Conservation (phyloP, 2,888 invertebrate species). For the Diloba caeruleocephala region DNA sequence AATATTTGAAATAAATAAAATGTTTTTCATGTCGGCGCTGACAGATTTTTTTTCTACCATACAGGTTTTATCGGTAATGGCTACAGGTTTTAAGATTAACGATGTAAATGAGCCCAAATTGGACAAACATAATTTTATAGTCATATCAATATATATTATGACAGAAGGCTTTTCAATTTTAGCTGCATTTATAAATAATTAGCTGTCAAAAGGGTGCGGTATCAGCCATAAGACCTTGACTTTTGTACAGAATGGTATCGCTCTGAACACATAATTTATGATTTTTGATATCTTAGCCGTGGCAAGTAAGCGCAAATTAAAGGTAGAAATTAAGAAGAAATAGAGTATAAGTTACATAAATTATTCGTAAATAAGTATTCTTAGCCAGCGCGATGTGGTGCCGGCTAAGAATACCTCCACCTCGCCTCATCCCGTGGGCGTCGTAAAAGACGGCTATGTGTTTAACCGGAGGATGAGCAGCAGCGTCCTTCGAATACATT, state of each 20-base stretch:
- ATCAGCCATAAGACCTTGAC: conserved; percentile 1
- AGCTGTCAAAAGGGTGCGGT: conserved; percentile 3
- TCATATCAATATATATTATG: background rate
- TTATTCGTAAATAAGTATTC: no score
- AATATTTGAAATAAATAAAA: conserved; percentile 5
- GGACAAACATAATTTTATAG: background rate
- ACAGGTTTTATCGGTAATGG: conserved; percentile 7
- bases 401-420: no score
- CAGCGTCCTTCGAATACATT: no score
- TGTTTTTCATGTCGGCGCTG: conserved; percentile 3
- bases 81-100: conserved; percentile 8
- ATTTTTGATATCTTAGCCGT: background rate
- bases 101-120: conserved; percentile 1
- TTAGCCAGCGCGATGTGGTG: no score
- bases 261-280: background rate
- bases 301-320: no score
- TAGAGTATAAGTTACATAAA: no score
- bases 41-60: conserved; percentile 9
- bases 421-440: no score
- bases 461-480: no score
- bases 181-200: conserved; percentile 14
- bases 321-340: no score
- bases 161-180: background rate
- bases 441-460: no score
- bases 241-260: conserved; percentile 2